Evolutionary conservation across 2,113 vertebrate species (phyloP), one percentile per base, ranked within the genome.

Genomic region (Mastomys natalensis): DNA sequence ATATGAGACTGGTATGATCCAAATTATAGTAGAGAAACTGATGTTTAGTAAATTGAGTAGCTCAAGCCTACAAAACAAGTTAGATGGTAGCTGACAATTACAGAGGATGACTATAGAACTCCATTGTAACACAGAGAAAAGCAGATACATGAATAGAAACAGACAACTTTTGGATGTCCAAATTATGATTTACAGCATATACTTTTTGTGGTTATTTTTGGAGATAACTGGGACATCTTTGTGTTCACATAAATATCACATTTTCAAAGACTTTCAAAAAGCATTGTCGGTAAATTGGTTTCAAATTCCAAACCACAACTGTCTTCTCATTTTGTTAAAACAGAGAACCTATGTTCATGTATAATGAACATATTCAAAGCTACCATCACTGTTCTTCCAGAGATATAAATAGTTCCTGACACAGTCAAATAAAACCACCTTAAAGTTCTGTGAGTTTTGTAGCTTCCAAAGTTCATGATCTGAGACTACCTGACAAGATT

Each of bases 361-460:
- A 12, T 85, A 96, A 97, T 85, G 88, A 93, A 62, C 72, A 96
- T 76, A 97, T 68, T 93, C 11, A 66, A 96, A 90, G 2, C n/a
- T 19, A 82, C 7, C 13, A 93, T n/a, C 26, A 90, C 12, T 73
- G 34, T n/a, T 81, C 8, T 76, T 89, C 0, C 9, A 80, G 64
- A 48, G 58, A 55, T 55, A 95, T 96, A 97, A 95, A 94, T 22
- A 95, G 16, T 24, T 76, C 85, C 34, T 74, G 3, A 11, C n/a
- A 85, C 37, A 5, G 37, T 94, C 94, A 92, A 5, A 94, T 0
- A 82, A 95, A 92, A 91, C 60, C 31, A 93, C 34, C 40, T 91
- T 1, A 0, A 3, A 62, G 16, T 93, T 78, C 78, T 96, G 45
- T 73, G 80, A 98, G 45, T 91, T 19, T 34, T 1, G 2, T 0